Evolutionary conservation across 2,113 vertebrate species (phyloP).

Genomic region (Murina feae): DNA sequence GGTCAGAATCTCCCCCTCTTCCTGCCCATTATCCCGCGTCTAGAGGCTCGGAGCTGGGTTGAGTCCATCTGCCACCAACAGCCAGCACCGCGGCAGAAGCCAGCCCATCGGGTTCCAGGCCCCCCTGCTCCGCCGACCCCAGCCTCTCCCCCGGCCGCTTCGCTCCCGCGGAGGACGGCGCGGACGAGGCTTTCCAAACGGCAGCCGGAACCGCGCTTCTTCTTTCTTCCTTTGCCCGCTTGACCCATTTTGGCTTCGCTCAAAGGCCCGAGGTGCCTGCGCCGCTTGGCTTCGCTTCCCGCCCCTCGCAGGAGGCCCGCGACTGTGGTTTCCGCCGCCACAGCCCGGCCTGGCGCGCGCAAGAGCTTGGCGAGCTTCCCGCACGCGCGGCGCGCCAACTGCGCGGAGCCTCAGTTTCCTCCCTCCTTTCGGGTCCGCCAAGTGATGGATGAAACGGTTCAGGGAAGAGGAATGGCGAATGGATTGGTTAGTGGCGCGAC

Average conservation of each 20-base stretch:
- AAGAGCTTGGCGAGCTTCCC: neutral
- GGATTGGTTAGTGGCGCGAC: neutral
- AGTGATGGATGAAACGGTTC: fast-evolving
- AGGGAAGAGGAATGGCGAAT: neutral
- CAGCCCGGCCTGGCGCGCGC: neutral
- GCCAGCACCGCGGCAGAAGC: neutral
- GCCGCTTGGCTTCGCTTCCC: neutral
- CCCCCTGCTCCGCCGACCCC: neutral
- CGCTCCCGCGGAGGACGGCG: fast-evolving
- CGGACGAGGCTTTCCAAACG: fast-evolving
- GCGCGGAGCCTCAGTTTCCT: conserved; percentile 34
- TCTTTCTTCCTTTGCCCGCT: neutral
- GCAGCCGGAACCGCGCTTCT: neutral
- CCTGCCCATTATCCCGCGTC: neutral
- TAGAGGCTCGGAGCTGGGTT: neutral
- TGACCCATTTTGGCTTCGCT: neutral
- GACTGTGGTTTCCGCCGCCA: neutral
- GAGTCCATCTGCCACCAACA: too few species aligned
- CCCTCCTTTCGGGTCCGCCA: neutral
- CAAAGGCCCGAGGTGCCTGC: neutral
- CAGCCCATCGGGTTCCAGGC: fast-evolving
- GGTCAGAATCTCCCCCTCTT: neutral
- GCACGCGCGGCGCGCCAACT: fast-evolving
- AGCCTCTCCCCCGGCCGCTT: neutral
- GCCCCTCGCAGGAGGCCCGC: neutral